Evolutionary conservation across 1,140 invertebrate genomes (phyloP).

Genomic region (Megalonaias nervosa): DNA sequence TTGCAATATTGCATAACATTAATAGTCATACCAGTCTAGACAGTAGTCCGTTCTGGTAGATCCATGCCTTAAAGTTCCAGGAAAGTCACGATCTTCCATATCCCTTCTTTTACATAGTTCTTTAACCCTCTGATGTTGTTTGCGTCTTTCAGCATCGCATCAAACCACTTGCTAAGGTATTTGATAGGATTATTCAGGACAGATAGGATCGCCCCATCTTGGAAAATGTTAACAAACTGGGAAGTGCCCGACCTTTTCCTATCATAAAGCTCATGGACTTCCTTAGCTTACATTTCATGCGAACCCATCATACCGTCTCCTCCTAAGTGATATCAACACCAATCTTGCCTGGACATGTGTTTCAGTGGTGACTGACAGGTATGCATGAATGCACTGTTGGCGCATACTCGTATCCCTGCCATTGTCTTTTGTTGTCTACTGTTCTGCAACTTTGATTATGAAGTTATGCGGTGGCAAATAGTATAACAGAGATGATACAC

Average conservation of each 20-base stretch:
- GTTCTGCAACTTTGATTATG: constrained; percentile 18
- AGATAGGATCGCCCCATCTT: constrained; percentile 6
- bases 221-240: background rate
- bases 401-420: constrained; percentile 9
- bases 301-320: background rate
- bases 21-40: constrained; percentile 22
- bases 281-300: constrained; percentile 20
- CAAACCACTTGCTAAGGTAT: constrained; percentile 26
- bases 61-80: constrained; percentile 37
- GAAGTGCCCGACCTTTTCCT: constrained; percentile 18
- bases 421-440: constrained; percentile 7
- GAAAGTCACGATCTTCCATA: constrained; percentile 27
- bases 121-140: constrained; percentile 1
- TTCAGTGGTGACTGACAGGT: constrained; percentile 25
- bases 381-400: constrained; percentile 31
- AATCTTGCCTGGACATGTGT: constrained; percentile 11
- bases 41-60: constrained; percentile 30
- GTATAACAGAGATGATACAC: constrained; percentile 25
- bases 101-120: constrained; percentile 12
- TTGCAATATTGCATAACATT: background rate
- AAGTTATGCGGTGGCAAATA: constrained; percentile 2
- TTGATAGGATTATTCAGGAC: constrained; percentile 14
- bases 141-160: constrained; percentile 15
- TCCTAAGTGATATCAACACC: constrained; percentile 21
- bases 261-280: constrained; percentile 31